Conservation (phyloP, 2,797 vertebrate species). For the Scomberomorus guttatus region DNA sequence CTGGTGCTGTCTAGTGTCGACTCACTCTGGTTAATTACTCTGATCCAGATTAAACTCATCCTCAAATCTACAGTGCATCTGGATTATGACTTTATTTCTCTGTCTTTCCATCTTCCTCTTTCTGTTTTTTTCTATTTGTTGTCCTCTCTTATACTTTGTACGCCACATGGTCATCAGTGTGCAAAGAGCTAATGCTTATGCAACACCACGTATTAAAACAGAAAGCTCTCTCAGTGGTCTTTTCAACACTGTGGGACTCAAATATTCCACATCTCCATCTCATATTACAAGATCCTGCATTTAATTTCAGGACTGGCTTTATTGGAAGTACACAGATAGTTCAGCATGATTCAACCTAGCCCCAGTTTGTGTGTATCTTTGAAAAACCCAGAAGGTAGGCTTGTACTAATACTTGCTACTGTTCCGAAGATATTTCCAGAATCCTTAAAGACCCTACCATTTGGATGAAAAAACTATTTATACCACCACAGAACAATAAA, state of each 20-base stretch:
- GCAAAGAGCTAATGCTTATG: slow-evolving; percentile 17
- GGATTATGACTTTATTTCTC: slow-evolving; percentile 46
- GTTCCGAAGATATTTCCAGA: not conserved
- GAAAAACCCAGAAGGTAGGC: not conserved
- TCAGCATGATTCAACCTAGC: not conserved
- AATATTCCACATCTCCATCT: not conserved
- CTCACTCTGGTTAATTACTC: slow-evolving; percentile 50
- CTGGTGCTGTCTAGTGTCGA: slow-evolving; percentile 8
- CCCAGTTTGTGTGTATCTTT: not conserved
- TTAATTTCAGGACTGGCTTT: slow-evolving; percentile 1
- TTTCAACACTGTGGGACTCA: slow-evolving; percentile 1
- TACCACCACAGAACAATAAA: not conserved
- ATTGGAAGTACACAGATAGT: slow-evolving; percentile 4
- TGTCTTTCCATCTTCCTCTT: not conserved
- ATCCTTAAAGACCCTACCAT: not conserved
- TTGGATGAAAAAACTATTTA: not conserved
- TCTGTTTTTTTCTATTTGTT: not conserved
- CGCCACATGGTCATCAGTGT: slow-evolving; percentile 5
- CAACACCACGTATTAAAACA: slow-evolving; percentile 26
- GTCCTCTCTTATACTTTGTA: not conserved
- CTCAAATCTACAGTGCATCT: slow-evolving; percentile 27
- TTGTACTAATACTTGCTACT: not conserved
- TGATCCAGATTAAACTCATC: slow-evolving; percentile 59
- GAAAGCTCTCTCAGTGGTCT: slow-evolving; percentile 10
- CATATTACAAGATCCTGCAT: not conserved